Percentiles rank a stretch among this genome's conserved stretches.
Evolutionary conservation across 2,113 vertebrate genomes (phyloP).

Genomic region (Rhinolophus sinicus): DNA sequence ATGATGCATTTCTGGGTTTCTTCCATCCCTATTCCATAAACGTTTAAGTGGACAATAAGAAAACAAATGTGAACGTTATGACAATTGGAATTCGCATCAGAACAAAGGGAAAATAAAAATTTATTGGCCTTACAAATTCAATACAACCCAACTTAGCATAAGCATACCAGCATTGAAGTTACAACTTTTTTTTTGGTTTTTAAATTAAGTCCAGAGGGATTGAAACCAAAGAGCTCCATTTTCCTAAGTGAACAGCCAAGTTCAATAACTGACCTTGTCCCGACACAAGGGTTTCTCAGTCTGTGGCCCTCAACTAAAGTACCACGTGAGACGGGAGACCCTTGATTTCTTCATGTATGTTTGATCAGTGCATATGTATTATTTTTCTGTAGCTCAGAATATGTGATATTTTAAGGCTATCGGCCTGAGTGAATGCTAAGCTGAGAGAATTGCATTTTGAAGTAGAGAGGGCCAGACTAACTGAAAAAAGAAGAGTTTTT

Average conservation of each 20-base stretch:
- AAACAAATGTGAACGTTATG: not conserved
- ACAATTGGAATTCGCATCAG: not conserved
- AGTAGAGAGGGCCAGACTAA: not conserved
- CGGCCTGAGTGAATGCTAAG: not conserved
- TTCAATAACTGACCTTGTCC: not conserved
- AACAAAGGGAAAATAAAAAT: not conserved
- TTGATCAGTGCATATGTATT: not conserved
- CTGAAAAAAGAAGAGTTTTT: not conserved
- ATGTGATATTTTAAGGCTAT: not conserved
- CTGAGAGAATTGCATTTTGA: not conserved
- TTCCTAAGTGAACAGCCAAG: not conserved
- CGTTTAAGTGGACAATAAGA: not conserved
- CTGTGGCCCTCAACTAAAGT: not conserved
- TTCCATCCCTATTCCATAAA: not conserved
- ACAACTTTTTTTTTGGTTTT: not conserved
- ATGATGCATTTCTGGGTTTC: not conserved
- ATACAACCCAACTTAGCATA: not conserved
- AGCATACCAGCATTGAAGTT: not conserved
- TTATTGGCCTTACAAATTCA: not conserved
- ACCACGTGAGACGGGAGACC: not conserved
- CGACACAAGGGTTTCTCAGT: not conserved
- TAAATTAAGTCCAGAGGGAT: not conserved
- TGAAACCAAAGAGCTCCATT: not conserved
- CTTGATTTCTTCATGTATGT: not conserved
- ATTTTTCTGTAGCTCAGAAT: not conserved